Evolutionary conservation across 2,888 invertebrate genomes (phyloP), one percentile per base, ranked within the genome.

Genomic region (Leptopilina syphax): DNA sequence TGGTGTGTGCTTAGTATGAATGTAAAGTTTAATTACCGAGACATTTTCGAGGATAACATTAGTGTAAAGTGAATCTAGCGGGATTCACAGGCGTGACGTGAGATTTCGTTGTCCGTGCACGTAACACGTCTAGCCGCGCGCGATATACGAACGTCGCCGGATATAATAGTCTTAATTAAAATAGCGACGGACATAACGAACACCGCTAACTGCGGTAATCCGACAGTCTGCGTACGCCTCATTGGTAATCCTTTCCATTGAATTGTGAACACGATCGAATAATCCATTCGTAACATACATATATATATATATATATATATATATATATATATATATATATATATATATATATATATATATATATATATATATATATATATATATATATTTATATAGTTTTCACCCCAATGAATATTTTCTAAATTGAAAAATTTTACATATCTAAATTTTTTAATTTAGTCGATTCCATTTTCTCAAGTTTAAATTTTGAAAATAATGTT

Each of bases 141-240:
- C 79, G 80, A 83, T 79, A 80, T 78, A 81, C 81, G 78, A 79
- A 80, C 65, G 77, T 83, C 78, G 84, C 79, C 82, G 84, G 83
- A 84, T 84, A 86, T 89, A 88, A 89, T 88, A 87, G 89, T 87
- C 87, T 88, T 89, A 89, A 89, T 89, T 88, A 89, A 89, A 90
- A 90, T 88, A 85, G 87, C 85, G 82, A 81, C 77, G 88, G 89
- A 88, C 87, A 50, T 88, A 88, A 89, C 88, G 88, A 90, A 89
- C 87, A 86, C 85, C 79, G 86, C 86, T 88, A 90, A 90, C 89
- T 88, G 89, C 86, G 85, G 88, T 90, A 90, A 90, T 89, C 87
- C 88, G 85, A 85, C 78, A 73, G 81, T 78, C 81, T 79, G 82
- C 79, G 79, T 84, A 85, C 86, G 88, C 89, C 87, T 89, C 89